These are phyloP conservation scores for Drosophila antonietae DNA, from an alignment of 2,888 invertebrate genomes.

Conservation along the genomic window DNA sequence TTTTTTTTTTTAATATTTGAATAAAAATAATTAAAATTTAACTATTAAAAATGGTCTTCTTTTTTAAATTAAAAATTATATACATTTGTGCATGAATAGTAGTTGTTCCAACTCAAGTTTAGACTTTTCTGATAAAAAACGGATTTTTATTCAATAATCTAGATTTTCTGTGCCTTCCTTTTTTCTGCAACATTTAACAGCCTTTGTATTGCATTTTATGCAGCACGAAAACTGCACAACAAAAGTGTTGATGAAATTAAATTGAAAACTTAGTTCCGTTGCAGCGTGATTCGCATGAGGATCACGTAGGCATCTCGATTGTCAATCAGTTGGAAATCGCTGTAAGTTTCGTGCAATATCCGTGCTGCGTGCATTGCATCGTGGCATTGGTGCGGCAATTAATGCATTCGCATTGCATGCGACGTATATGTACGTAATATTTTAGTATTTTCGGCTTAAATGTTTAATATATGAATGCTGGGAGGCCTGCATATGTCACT, in stretches of 20 bases:
- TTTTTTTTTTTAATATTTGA: too few relatives aligned
- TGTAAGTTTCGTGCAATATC: conserved; percentile 33
- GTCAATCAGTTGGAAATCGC: conserved; percentile 53
- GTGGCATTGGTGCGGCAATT: conserved; percentile 36
- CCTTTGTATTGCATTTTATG: not conserved
- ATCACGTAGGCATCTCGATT: conserved; percentile 53
- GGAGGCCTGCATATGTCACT: conserved; percentile 7
- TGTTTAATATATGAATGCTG: conserved; percentile 10
- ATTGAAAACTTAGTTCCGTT: conserved; percentile 18
- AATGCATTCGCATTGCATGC: conserved; percentile 30
- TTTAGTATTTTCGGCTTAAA: conserved; percentile 32
- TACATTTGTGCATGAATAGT: not conserved
- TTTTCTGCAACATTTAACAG: conserved; percentile 3
- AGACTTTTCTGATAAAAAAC: not conserved
- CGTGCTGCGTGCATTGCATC: conserved; percentile 35
- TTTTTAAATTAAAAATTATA: too few relatives aligned
- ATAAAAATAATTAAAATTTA: too few relatives aligned
- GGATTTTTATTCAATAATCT: not conserved
- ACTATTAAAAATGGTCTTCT: too few relatives aligned
- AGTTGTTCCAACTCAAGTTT: not conserved
- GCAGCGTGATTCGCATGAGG: conserved; percentile 28
- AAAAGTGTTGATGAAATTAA: conserved; percentile 17
- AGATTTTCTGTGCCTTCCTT: not conserved
- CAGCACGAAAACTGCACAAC: not conserved
- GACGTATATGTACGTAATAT: conserved; percentile 53